These are phyloP conservation scores for Hafferia zeledoni DNA, from an alignment of 2,797 vertebrate genomes.

Conservation along the genomic window DNA sequence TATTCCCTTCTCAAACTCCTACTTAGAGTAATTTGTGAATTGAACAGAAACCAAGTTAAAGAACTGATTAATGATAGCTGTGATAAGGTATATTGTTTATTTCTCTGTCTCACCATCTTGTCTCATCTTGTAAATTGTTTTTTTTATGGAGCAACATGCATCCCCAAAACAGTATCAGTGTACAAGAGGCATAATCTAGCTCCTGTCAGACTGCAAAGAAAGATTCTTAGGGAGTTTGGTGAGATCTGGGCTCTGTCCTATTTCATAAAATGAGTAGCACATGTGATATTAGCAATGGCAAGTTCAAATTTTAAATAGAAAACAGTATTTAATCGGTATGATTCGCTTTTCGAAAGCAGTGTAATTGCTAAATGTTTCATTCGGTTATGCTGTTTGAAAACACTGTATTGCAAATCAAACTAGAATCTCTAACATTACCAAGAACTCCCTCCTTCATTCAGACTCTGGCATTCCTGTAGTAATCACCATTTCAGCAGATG, in stretches of 20 bases:
- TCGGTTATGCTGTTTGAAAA: not conserved
- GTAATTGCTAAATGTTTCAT: not conserved
- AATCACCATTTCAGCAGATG: not conserved
- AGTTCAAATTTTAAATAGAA: not conserved
- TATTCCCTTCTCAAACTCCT: not conserved
- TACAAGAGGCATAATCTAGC: not conserved
- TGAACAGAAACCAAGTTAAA: not conserved
- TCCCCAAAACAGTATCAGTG: not conserved
- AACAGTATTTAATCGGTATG: not conserved
- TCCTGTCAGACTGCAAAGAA: not conserved
- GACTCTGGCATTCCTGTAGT: not conserved
- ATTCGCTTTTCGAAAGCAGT: not conserved
- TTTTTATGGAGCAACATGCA: not conserved
- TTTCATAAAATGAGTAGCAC: not conserved
- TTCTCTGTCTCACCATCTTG: not conserved
- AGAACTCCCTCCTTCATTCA: not conserved
- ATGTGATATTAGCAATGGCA: not conserved
- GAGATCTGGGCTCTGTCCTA: not conserved
- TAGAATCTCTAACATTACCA: not conserved
- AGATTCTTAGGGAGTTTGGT: not conserved
- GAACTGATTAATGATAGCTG: not conserved
- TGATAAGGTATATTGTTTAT: not conserved
- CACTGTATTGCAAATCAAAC: not conserved
- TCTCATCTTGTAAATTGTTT: not conserved
- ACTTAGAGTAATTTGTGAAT: not conserved